Evolutionary conservation across 2,888 invertebrate species (phyloP), one percentile per base, ranked within the genome.

Genomic region (Punctoribates punctum): DNA sequence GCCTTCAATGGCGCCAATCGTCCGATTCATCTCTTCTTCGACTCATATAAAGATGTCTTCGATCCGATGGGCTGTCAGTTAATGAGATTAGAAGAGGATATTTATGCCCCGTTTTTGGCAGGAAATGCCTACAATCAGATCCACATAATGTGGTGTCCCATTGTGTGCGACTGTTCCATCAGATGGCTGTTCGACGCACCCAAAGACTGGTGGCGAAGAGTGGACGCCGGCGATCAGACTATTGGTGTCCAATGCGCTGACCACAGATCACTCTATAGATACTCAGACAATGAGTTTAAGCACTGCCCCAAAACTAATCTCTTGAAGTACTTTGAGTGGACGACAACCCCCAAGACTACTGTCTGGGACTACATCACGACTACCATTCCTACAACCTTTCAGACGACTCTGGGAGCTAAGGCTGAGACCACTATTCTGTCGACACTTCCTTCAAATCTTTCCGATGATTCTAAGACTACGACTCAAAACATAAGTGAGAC

Each of bases 141-240:
- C 17, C 76, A 73, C 46, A 65, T 76, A 20, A 76, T 73, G 46
- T 57, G 42, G 42, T 76, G 76, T 46, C 76, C 76, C 2, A 76
- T 76, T 15, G 51, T 73, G 1, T 76, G 76, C 29, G 76, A 76
- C 29, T 76, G 76, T 60, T 46, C 62, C 6, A 57, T 73, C 34
- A 76, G 73, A 73, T 76, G 76, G 76, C 57, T 76, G 20, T 76
- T 76, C n/a, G 76, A 76, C 38, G 76, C 76, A 17, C 76, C 76
- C 9, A 76, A 76, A 29, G 76, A 76, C 25, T 76, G 76, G 76
- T 76, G 76, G 76, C 48, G 72, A 73, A 20, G 76, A 20, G 76
- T 76, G 1, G 76, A 76, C n/a, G 76, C 73, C 60, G 76, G 76
- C 9, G 76, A 76, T 27, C 38, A 20, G 8, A 73, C 57, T 38